Base-by-base conservation (phyloP, 2,797 vertebrate species). In the Sus cebifrons region DNA sequence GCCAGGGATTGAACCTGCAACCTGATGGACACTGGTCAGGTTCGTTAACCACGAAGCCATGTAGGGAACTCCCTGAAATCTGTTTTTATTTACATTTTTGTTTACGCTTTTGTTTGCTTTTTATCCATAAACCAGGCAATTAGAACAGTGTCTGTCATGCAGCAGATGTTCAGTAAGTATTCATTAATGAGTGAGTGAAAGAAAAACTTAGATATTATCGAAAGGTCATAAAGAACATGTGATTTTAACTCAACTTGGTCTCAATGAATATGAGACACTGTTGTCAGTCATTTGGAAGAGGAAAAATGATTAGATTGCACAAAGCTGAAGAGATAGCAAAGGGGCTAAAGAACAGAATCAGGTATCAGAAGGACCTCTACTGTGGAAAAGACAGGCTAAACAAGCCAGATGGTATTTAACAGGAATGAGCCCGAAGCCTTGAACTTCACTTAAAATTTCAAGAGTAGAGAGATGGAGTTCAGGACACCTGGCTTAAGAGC, bases 211-310 rank as follows among this genome's bases (percentile, higher is more conserved):
- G 56, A 60, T 5, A 40, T 65, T 64, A 96, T 62, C 20, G 27
- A 82, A 44, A 93, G 27, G 29, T 49, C 77, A 77, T 16, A 81
- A 71, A 74, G 60, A 79, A 92, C 36, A 68, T 10, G 23, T 25
- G 23, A 79, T 68, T 92, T 74, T 60, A 77, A 92, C 71, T 71
- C 15, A 94, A 65, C 68, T 85, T 60, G 56, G n/a, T 94, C 65
- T 71, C n/a, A 70, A 0, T 4, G 36, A 36, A 36, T 36, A 36
- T 36, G 36, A 36, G 20, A 67, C 23, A 15, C 13, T 74, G 27
- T 25, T 60, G 40, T 49, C 36, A 78, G 10, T 71, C 52, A 84
- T 75, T 90, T 87, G 44, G 67, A 85, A 68, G 29, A 17, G 23
- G 20, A 81, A 90, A 83, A 44, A 21, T 21, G 67, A 52, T 82